Base-by-base conservation (phyloP, 1,140 invertebrate genomes). In the Camponotus vicinus region DNA sequence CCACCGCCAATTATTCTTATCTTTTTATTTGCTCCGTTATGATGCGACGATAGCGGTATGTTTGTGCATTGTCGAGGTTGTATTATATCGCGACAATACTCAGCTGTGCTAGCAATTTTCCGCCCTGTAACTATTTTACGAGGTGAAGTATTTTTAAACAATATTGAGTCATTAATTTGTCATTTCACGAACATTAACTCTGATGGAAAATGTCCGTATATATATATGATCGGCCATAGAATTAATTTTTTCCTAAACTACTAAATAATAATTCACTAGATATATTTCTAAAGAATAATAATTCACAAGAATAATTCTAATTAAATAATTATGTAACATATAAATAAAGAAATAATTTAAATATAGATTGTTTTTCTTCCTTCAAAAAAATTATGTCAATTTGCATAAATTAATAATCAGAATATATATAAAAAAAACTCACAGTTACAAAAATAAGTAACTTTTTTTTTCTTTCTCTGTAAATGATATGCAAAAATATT, bases 41-140 rank as follows among this genome's bases (percentile, higher is more conserved):
- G 40, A 61, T 45, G 18, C 71, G 42, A 59, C 45, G 21, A 42
- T 34, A 32, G 27, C 59, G 85, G 79, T 40, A n/a, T 49, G 70
- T 88, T 77, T 85, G 71, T 45, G 32, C 55, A 52, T 57, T 40
- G 34, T 2, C 21, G 27, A 52, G n/a, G 37, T 52, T 76, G 75
- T 88, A 52, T 78, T 70, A 1, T 32, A 82, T 55, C 45, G 67
- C 40, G 55, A 76, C 42, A 73, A 83, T 13, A 78, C 32, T 75
- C 63, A 86, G 37, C 70, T 64, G 42, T 49, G 70, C 70, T 63
- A 69, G 52, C 32, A 32, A 57, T 76, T 63, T 34, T 7, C 63
- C 32, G 15, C 1, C 15, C 9, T 37, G 11, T n/a, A 3, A 15
- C n/a, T 2, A 42, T 40, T 57, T 67, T 55, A 45, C 40, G 42